Evolutionary conservation across 2,113 vertebrate genomes (phyloP).

Genomic region (Dromaius novaehollandiae): DNA sequence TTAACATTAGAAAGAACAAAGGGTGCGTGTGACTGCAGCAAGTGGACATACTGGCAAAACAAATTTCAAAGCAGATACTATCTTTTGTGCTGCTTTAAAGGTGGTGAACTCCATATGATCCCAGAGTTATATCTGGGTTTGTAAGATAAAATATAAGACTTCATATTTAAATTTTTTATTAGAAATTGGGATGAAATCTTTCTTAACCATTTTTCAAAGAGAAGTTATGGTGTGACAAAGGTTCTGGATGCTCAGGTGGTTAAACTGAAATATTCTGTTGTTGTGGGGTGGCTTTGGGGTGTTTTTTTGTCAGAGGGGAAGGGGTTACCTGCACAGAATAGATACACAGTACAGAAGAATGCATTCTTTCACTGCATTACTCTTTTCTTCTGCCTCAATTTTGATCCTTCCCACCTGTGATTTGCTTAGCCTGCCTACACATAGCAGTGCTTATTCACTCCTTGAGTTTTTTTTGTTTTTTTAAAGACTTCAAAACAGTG

Average conservation of each 20-base stretch:
- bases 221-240: background rate
- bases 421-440: background rate
- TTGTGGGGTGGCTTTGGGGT: background rate
- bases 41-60: background rate
- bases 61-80: conserved; percentile 1
- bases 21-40: background rate
- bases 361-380: too few relatives aligned
- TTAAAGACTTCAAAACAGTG: background rate
- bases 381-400: background rate
- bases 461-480: background rate
- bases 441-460: background rate
- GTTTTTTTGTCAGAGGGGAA: background rate
- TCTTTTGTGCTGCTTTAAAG: background rate
- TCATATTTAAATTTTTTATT: background rate
- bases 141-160: background rate
- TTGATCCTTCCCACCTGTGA: background rate
- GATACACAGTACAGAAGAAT: background rate
- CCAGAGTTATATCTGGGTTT: background rate
- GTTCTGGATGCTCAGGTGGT: background rate
- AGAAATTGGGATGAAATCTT: background rate
- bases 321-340: background rate
- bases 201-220: background rate
- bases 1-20: conserved; percentile 18
- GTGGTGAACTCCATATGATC: background rate
- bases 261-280: background rate